Percentiles rank a stretch among this genome's conserved stretches.
Evolutionary conservation across 2,113 vertebrate species (phyloP).

Genomic region (Ophiodon elongatus): DNA sequence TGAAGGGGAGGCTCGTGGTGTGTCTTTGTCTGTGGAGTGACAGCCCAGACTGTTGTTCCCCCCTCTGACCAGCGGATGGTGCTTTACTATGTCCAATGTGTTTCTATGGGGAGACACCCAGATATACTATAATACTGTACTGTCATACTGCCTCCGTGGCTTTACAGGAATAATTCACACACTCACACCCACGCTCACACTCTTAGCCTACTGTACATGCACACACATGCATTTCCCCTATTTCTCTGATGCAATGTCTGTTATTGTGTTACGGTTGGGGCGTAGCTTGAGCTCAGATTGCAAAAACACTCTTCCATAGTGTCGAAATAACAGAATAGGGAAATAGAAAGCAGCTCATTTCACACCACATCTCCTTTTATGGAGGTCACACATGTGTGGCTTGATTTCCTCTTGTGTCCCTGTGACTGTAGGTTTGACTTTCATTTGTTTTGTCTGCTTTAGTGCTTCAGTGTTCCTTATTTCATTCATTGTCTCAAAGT

Average conservation of each 20-base stretch:
- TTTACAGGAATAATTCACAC: conserved; percentile 34
- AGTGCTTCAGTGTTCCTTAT: neutral
- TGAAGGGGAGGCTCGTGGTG: conserved; percentile 31
- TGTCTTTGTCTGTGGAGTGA: conserved; percentile 69
- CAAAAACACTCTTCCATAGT: conserved; percentile 45
- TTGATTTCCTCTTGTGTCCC: neutral
- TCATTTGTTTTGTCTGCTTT: neutral
- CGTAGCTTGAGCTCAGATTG: conserved; percentile 49
- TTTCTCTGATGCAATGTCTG: conserved; percentile 43
- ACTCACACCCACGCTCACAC: neutral
- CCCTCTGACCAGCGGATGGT: conserved; percentile 68
- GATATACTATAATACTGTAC: conserved; percentile 42
- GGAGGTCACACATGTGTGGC: conserved; percentile 1
- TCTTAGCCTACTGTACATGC: conserved; percentile 36
- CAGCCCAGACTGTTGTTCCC: conserved; percentile 76
- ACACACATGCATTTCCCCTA: conserved; percentile 53
- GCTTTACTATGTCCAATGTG: conserved; percentile 54
- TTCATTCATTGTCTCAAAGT: neutral
- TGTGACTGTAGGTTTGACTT: neutral
- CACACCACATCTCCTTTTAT: neutral
- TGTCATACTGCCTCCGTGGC: conserved; percentile 22
- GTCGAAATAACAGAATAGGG: conserved; percentile 58
- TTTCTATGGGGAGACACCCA: conserved; percentile 70
- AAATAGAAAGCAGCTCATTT: conserved; percentile 34
- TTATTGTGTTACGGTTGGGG: conserved; percentile 2